A percentile compares a stretch with the other conserved stretches of the same genome.
Evolutionary conservation across 2,113 vertebrate genomes (phyloP).

Genomic region (Melanostigma gelatinosum): DNA sequence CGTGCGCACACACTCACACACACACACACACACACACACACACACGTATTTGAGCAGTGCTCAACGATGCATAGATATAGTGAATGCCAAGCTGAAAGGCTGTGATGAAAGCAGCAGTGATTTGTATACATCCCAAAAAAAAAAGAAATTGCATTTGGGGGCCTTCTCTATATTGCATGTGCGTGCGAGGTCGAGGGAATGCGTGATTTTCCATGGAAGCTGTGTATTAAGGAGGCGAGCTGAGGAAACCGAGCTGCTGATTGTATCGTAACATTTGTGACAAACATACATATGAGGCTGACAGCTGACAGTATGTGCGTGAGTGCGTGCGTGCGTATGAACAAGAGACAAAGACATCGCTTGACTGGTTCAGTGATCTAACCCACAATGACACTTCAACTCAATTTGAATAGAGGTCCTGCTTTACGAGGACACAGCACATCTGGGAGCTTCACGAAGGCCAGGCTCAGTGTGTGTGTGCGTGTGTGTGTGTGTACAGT

Average conservation of each 20-base stretch:
- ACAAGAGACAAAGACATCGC: neutral
- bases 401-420: conserved; percentile 25
- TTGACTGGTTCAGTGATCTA: conserved; percentile 32
- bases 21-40: conserved; percentile 32
- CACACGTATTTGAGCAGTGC: conserved; percentile 44
- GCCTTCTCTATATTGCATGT: neutral
- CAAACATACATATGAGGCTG: neutral
- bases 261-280: neutral
- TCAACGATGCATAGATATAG: conserved; percentile 40
- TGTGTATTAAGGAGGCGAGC: neutral
- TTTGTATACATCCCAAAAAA: conserved; percentile 13
- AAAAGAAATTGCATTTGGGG: neutral
- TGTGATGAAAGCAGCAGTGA: conserved; percentile 11
- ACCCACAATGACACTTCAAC: conserved; percentile 25
- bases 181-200: neutral
- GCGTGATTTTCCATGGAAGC: neutral
- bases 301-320: neutral
- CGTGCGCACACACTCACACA: neutral
- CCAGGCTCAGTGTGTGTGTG: conserved; percentile 3
- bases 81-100: conserved; percentile 20
- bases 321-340: neutral
- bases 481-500: neutral
- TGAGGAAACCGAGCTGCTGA: neutral
- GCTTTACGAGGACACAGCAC: conserved; percentile 37
- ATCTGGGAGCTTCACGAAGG: conserved; percentile 35